phyloP scores from a whole-genome alignment of 2,797 vertebrate genomes.

The Vultur gryphus region DNA sequence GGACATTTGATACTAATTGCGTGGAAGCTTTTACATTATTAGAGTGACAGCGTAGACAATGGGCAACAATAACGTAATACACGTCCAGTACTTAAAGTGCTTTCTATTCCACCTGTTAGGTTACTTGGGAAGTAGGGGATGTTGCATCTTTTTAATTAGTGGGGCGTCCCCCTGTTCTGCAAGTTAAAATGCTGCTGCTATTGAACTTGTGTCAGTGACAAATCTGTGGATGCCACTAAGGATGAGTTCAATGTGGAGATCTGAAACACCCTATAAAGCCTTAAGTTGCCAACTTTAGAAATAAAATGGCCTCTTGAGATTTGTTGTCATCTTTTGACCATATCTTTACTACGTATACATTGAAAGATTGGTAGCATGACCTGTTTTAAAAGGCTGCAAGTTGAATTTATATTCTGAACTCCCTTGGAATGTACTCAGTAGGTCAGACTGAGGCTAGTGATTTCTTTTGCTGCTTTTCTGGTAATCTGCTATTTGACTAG shows the following conservation, averaged over 20 bases:
- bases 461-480: background rate
- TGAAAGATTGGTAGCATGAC: background rate
- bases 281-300: background rate
- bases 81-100: accelerated
- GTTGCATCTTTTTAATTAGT: background rate
- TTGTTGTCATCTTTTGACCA: background rate
- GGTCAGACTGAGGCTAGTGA: background rate
- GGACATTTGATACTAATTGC: background rate
- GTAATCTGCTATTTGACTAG: background rate
- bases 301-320: background rate
- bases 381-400: background rate
- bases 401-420: background rate
- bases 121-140: background rate
- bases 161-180: background rate
- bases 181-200: background rate
- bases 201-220: background rate
- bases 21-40: background rate
- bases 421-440: background rate
- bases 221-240: background rate
- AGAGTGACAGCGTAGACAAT: accelerated
- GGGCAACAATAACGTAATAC: background rate
- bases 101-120: background rate
- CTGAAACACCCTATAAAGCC: background rate
- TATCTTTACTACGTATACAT: background rate
- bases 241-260: background rate